Conservation (phyloP, 2,797 vertebrate genomes). For the Protosalanx chinensis region DNA sequence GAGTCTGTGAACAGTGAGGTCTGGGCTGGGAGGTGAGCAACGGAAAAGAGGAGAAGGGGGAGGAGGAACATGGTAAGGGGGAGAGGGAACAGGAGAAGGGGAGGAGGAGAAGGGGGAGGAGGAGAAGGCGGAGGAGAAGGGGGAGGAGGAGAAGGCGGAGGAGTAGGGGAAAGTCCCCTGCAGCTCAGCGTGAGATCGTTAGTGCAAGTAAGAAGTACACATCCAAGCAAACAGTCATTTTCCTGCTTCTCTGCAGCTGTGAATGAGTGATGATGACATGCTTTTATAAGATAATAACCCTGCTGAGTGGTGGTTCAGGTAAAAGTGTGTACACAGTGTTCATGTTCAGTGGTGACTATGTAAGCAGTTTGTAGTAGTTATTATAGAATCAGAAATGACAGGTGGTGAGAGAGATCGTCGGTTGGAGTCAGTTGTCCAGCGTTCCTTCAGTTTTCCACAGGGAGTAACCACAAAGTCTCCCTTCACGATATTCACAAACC, state of each 20-base stretch:
- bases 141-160: background rate
- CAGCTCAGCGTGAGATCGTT: slow-evolving; percentile 14
- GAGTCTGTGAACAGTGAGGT: slow-evolving; percentile 36
- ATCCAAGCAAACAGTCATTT: slow-evolving; percentile 21
- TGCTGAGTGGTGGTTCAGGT: slow-evolving; percentile 17
- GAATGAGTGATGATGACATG: slow-evolving; percentile 25
- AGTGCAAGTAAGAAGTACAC: slow-evolving; percentile 27
- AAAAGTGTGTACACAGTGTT: slow-evolving; percentile 6
- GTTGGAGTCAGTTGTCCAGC: slow-evolving; percentile 20
- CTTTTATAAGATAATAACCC: background rate
- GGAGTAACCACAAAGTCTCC: slow-evolving; percentile 11
- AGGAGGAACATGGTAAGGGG: background rate
- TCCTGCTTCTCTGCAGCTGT: slow-evolving; percentile 7
- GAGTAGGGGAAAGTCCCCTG: background rate
- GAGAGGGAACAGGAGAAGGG: slow-evolving; percentile 1
- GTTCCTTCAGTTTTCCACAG: slow-evolving; percentile 1
- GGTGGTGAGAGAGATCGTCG: background rate
- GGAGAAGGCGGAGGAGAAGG: slow-evolving; percentile 4
- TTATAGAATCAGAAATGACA: background rate
- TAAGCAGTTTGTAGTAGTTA: slow-evolving; percentile 6
- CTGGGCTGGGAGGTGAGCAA: slow-evolving; percentile 16
- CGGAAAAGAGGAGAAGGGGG: background rate
- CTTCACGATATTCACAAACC: slow-evolving; percentile 2
- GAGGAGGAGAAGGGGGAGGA: background rate
- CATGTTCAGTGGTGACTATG: background rate